phyloP scores from a whole-genome alignment of 2,113 vertebrate species.

The Paradoxurus hermaphroditus region DNA sequence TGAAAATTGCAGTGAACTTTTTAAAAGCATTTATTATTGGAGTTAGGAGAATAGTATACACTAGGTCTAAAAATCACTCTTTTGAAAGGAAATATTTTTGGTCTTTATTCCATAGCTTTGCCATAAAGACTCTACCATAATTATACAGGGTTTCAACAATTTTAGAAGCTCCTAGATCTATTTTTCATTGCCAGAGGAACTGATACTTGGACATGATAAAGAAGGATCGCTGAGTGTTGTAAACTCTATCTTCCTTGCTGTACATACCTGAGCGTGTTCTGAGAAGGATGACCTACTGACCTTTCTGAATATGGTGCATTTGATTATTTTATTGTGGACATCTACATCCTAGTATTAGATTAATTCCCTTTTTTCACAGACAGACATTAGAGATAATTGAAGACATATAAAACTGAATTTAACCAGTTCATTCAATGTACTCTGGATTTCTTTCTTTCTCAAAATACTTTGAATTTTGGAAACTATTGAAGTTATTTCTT shows the following conservation, averaged over 20 bases:
- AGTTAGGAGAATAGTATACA: not conserved
- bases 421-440: not conserved
- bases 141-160: not conserved
- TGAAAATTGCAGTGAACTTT: not conserved
- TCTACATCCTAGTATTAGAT: not conserved
- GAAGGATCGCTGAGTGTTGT: not conserved
- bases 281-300: not conserved
- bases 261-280: not conserved
- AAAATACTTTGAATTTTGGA: not conserved
- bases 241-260: not conserved
- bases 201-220: not conserved
- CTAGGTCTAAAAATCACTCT: not conserved
- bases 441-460: not conserved
- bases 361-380: slow-evolving; percentile 16
- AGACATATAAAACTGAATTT: not conserved
- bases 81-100: not conserved
- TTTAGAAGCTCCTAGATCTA: not conserved
- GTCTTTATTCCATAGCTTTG: not conserved
- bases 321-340: slow-evolving; percentile 30
- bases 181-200: not conserved
- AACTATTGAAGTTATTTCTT: not conserved
- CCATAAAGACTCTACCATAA: not conserved
- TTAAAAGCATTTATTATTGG: not conserved
- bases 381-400: slow-evolving; percentile 18
- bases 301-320: not conserved